Base-by-base conservation (phyloP, 2,888 invertebrate genomes). In the Cheilosia impressa region DNA sequence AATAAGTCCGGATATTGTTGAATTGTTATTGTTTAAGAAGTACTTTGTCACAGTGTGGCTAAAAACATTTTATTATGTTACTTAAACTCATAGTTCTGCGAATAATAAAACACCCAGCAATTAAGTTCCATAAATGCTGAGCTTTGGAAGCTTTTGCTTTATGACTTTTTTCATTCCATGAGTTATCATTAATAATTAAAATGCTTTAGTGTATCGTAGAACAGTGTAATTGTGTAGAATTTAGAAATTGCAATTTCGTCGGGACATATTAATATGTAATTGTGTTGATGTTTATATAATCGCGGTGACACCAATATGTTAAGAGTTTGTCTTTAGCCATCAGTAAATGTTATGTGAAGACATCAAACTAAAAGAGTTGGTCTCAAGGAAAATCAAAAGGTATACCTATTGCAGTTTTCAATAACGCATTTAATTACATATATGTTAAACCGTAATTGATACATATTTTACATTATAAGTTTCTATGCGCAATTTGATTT, bases 151-250 rank as follows among this genome's bases (percentile, higher is more conserved):
- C 72, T 79, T 63, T 17, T 13, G 24, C 45, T 17, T 53, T 34
- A 34, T 43, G 58, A 78, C 19, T 41, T 71, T 72, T 71, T 60
- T 60, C 57, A 65, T 22, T 58, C 65, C 65, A 72, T 58, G 79
- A 79, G 65, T 79, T 72, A 72, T 66, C 72, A 72, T 79, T 52
- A 34, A 53, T 19, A 53, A 53, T 55, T 24, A 15, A 57, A 72
- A 66, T 79, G 65, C 31, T 65, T 66, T 22, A 65, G 57, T 58
- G 50, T 60, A 60, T 53, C 62, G 58, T 58, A 58, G 43, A 65
- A 15, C 57, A 43, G 43, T 72, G 41, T 58, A 58, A 19, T 79
- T 71, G 22, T 65, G 58, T 45, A 24, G 45, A 65, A 27, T 43
- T 55, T 31, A 43, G 43, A 19, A 43, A 17, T 7, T 31, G 17